phyloP scores from a whole-genome alignment of 1,140 invertebrate genomes.

The Linepithema humile region DNA sequence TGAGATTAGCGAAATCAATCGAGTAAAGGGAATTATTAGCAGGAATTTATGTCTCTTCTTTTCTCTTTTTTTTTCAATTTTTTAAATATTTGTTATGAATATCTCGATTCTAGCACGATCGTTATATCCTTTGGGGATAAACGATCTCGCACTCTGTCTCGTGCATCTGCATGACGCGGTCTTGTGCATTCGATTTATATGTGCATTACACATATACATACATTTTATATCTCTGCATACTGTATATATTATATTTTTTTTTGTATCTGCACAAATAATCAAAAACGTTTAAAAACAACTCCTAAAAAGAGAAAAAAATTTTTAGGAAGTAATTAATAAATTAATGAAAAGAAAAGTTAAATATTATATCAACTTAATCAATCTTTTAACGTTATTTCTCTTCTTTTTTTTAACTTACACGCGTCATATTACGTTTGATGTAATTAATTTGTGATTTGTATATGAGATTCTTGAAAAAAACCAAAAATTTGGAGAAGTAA shows the following conservation, averaged over 20 bases:
- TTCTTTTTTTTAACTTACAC: neutral
- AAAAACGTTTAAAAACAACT: neutral
- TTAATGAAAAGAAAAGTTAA: neutral
- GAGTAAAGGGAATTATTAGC: conserved; percentile 39
- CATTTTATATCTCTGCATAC: conserved; percentile 32
- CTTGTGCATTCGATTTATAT: conserved; percentile 55
- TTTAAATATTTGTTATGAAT: conserved; percentile 53
- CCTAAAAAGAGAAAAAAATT: neutral
- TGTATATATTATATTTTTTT: conserved; percentile 32
- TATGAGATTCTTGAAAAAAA: neutral
- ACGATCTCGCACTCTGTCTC: conserved; percentile 70
- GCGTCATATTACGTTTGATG: neutral
- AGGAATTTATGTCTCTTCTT: conserved; percentile 19
- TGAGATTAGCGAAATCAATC: conserved; percentile 42
- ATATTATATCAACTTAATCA: neutral
- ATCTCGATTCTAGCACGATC: conserved; percentile 70
- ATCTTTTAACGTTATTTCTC: neutral
- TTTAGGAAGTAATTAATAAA: neutral
- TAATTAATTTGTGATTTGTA: neutral
- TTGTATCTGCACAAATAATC: conserved; percentile 15
- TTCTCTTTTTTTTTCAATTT: conserved; percentile 21
- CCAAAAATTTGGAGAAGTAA: neutral
- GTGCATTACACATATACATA: conserved; percentile 31
- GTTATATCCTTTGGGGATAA: conserved; percentile 38
- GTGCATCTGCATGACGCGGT: conserved; percentile 76